Evolutionary conservation across 2,113 vertebrate species (phyloP).

Genomic region (Heterochromis multidens): DNA sequence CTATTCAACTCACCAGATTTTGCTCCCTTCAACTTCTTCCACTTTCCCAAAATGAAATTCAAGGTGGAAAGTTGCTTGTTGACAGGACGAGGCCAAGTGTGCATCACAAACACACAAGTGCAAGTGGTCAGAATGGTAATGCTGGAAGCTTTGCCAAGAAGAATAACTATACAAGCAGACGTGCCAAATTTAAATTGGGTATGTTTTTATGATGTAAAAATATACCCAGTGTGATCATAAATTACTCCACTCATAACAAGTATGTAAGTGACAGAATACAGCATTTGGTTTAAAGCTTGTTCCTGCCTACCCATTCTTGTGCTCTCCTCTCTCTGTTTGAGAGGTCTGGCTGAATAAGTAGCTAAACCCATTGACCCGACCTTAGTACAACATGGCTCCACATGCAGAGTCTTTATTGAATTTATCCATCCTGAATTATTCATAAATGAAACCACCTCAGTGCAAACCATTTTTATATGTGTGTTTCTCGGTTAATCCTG

Average conservation of each 20-base stretch:
- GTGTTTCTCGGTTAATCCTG: neutral
- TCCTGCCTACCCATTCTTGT: neutral
- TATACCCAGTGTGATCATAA: neutral
- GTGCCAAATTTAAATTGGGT: neutral
- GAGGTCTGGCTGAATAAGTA: conserved; percentile 24
- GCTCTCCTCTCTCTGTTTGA: neutral
- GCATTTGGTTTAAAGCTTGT: neutral
- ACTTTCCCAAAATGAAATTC: neutral
- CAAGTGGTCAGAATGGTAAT: neutral
- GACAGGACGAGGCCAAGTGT: neutral
- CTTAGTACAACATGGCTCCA: conserved; percentile 28
- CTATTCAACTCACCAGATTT: neutral
- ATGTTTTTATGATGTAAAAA: neutral
- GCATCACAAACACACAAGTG: neutral
- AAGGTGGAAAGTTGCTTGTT: neutral
- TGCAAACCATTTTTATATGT: neutral
- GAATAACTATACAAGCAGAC: neutral
- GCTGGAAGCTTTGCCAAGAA: neutral
- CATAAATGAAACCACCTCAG: conserved; percentile 5
- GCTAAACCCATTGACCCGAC: conserved; percentile 5
- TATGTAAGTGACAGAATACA: neutral
- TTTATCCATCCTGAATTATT: conserved; percentile 52
- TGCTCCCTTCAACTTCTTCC: neutral
- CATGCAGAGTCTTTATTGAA: conserved; percentile 37
- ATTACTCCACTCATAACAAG: no score